A percentile compares a stretch with the other conserved stretches of the same genome.
phyloP scores from a whole-genome alignment of 2,888 invertebrate genomes.

The Pediacus dermestoides region DNA sequence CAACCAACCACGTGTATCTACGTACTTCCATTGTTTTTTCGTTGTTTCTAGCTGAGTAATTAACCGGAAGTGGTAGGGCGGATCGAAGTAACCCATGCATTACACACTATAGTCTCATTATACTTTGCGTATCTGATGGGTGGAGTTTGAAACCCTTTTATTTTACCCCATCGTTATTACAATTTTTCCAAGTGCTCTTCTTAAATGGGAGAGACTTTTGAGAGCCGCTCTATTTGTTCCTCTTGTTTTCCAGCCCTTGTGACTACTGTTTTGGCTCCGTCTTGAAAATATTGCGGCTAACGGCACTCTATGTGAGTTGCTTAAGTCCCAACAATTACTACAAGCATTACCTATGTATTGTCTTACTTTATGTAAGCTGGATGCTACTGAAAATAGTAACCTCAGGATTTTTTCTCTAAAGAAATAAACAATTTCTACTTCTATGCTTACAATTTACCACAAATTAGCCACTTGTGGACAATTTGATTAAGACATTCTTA shows the following conservation, averaged over 20 bases:
- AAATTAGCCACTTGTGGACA: no score
- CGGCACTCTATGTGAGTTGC: no score
- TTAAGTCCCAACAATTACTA: no score
- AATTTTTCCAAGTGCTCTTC: conserved; percentile 26
- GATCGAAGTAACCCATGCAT: conserved; percentile 38
- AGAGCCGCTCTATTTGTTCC: conserved; percentile 15
- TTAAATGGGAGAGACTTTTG: conserved; percentile 14
- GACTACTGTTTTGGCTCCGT: conserved; percentile 6
- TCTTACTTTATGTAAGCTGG: no score
- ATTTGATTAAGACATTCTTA: no score
- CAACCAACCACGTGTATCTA: conserved; percentile 45
- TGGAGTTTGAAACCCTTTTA: conserved; percentile 33
- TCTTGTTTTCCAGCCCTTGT: conserved; percentile 11
- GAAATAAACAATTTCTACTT: no score
- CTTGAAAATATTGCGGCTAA: no score
- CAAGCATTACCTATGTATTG: no score
- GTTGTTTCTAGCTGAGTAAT: conserved; percentile 43
- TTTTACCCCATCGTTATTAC: conserved; percentile 20
- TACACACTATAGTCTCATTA: conserved; percentile 39
- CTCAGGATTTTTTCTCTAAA: no score
- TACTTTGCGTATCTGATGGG: conserved; percentile 38
- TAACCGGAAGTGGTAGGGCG: conserved; percentile 46
- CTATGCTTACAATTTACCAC: no score
- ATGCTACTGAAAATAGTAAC: no score
- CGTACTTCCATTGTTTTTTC: conserved; percentile 44